Percentiles rank a stretch among this genome's conserved stretches.
phyloP scores from a whole-genome alignment of 92 coral and sea anemone genomes.

The Palythoa grandis region DNA sequence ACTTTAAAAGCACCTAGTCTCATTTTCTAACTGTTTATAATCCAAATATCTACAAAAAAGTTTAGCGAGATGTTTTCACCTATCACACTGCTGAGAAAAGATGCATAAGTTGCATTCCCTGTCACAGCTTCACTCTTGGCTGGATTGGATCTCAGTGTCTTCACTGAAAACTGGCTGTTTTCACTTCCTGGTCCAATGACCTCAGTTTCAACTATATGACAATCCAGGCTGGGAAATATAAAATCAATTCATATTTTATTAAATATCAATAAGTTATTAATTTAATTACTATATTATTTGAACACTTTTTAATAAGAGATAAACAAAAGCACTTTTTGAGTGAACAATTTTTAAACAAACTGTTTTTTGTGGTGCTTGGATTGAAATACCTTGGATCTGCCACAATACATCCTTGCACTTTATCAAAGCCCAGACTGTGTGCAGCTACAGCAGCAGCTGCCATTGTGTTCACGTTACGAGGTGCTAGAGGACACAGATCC shows the following conservation, averaged over 20 bases:
- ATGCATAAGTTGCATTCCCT: conserved; percentile 82
- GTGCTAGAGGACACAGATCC: conserved; percentile 83
- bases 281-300: too few species aligned
- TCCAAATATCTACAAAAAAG: neutral
- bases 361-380: too few species aligned
- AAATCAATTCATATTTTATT: too few species aligned
- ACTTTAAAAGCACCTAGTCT: neutral
- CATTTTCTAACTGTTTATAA: neutral
- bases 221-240: conserved; percentile 59
- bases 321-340: too few species aligned
- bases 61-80: conserved; percentile 47
- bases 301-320: too few species aligned
- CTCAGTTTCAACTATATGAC: conserved; percentile 80
- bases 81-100: conserved; percentile 81
- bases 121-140: conserved; percentile 77
- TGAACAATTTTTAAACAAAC: too few species aligned
- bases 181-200: conserved; percentile 81
- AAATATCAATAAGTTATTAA: too few species aligned
- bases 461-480: conserved; percentile 90
- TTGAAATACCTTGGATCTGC: conserved; percentile 75
- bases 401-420: conserved; percentile 78
- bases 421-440: conserved; percentile 83
- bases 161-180: conserved; percentile 69
- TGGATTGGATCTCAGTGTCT: conserved; percentile 79
- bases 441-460: conserved; percentile 92